Percentiles rank a stretch among this genome's conserved stretches.
Evolutionary conservation across 2,797 vertebrate genomes (phyloP).

Genomic region (Lithobates sylvaticus): DNA sequence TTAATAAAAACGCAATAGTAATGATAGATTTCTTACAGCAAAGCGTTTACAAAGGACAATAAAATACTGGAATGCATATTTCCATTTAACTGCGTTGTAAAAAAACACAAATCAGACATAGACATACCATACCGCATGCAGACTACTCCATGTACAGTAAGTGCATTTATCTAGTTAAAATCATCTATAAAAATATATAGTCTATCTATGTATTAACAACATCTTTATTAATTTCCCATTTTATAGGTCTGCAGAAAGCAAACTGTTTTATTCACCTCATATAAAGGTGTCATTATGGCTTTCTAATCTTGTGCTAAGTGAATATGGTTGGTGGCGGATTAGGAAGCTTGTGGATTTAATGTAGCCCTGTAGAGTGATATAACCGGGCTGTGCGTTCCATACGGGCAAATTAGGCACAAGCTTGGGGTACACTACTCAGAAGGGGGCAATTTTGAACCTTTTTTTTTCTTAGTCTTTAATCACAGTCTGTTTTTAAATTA

Average conservation of each 20-base stretch:
- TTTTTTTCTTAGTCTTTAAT: too few species aligned
- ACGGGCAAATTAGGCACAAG: too few species aligned
- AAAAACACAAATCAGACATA: constrained; percentile 14
- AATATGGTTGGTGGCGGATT: neutral
- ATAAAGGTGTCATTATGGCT: neutral
- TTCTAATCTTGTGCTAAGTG: neutral
- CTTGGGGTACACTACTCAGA: too few species aligned
- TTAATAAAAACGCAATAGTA: too few species aligned
- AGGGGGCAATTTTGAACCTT: too few species aligned
- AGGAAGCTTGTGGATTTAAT: neutral
- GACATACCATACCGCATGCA: constrained; percentile 32
- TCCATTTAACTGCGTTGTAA: neutral
- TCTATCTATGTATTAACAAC: constrained; percentile 43
- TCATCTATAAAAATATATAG: constrained; percentile 58
- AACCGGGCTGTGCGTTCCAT: too few species aligned
- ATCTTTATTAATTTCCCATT: constrained; percentile 15
- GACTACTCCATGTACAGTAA: constrained; percentile 12
- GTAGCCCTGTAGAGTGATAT: neutral
- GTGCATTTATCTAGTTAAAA: constrained; percentile 37
- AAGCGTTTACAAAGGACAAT: too few species aligned
- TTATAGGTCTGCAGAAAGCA: neutral
- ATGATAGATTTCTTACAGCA: too few species aligned
- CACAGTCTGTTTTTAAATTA: too few species aligned
- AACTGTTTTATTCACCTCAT: neutral
- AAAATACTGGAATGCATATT: neutral